Percentiles rank a stretch among this genome's conserved stretches.
phyloP scores from a whole-genome alignment of 2,113 vertebrate species.

The Murina feae region DNA sequence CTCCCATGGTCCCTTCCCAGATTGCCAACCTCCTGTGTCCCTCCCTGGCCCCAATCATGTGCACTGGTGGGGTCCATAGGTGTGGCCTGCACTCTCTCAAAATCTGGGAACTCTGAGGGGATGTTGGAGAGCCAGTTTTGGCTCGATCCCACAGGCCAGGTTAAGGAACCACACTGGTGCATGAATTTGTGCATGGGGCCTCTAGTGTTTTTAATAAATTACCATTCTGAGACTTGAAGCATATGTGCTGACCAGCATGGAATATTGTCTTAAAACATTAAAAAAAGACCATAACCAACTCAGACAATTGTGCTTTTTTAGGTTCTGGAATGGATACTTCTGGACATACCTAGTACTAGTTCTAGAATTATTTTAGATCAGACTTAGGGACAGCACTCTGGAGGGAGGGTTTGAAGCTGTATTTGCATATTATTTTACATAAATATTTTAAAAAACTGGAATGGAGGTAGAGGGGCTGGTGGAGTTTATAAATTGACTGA shows the following conservation, averaged over 20 bases:
- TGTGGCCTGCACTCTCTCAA: too few relatives aligned
- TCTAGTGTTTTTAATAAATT: not conserved
- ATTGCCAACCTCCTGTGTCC: too few relatives aligned
- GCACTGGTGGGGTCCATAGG: too few relatives aligned
- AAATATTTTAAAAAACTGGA: not conserved
- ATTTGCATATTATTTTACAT: not conserved
- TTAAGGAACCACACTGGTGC: too few relatives aligned
- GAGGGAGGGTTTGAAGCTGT: not conserved
- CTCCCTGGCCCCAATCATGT: too few relatives aligned
- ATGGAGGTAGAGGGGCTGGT: not conserved
- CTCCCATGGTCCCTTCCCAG: too few relatives aligned
- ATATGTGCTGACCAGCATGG: not conserved
- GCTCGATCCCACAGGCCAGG: too few relatives aligned
- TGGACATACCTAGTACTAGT: not conserved
- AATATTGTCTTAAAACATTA: not conserved
- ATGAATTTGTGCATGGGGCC: too few relatives aligned
- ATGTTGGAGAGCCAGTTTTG: too few relatives aligned
- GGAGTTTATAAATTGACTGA: not conserved
- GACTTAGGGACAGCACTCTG: not conserved
- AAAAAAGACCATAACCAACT: not conserved
- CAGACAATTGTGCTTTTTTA: not conserved
- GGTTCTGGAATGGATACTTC: not conserved
- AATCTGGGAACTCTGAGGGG: too few relatives aligned
- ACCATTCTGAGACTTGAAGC: not conserved
- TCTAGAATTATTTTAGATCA: not conserved